Conservation (phyloP, 2,113 vertebrate genomes). For the Eupsittula cactorum region DNA sequence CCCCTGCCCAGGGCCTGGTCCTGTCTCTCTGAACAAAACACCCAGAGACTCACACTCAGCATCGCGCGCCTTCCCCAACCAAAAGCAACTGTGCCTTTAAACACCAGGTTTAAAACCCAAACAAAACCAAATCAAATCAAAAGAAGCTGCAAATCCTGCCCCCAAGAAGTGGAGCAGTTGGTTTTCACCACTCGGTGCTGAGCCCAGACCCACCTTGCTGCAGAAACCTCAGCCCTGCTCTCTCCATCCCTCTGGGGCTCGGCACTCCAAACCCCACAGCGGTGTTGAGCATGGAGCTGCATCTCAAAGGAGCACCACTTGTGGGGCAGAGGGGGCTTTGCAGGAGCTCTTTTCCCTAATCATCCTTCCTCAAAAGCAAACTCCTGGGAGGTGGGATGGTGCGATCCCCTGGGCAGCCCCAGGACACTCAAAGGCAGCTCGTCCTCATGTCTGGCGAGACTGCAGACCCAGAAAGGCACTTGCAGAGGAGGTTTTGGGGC, state of each 20-base stretch:
- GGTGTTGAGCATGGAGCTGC: rapidly evolving
- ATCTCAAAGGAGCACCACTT: rapidly evolving
- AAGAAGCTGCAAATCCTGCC: not conserved
- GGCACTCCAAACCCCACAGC: rapidly evolving
- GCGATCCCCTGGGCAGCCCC: not conserved
- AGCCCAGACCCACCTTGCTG: not conserved
- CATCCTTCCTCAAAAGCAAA: not conserved
- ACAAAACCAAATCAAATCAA: not conserved
- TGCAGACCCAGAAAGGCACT: not conserved
- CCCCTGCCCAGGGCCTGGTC: no score
- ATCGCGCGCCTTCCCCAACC: rapidly evolving
- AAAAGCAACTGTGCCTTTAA: not conserved
- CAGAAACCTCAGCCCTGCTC: not conserved
- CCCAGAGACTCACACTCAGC: rapidly evolving
- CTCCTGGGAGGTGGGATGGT: not conserved
- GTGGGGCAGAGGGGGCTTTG: not conserved
- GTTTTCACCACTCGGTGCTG: rapidly evolving
- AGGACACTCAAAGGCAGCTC: not conserved
- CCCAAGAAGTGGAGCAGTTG: not conserved
- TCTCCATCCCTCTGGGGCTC: not conserved
- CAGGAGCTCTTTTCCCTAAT: not conserved
- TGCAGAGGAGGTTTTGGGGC: not conserved
- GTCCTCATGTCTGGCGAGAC: rapidly evolving
- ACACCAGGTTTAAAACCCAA: not conserved
- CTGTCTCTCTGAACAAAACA: not conserved